Evolutionary conservation across 2,888 invertebrate species (phyloP).

Genomic region (Fissipunctia ypsillon): DNA sequence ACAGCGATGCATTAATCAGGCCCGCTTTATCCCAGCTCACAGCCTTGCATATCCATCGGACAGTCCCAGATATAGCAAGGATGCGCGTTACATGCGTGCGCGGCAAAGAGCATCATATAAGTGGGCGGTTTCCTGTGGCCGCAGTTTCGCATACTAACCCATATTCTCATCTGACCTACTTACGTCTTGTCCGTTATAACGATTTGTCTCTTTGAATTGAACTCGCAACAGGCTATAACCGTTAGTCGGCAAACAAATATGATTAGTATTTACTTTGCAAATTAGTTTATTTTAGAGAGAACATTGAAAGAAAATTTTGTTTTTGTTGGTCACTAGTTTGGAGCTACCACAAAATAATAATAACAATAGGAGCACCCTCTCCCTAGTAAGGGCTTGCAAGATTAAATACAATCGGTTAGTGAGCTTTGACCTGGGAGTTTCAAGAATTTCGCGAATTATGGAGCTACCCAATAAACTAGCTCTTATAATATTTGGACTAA

Average conservation of each 20-base stretch:
- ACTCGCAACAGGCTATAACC: neutral
- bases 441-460: neutral
- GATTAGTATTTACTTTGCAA: neutral
- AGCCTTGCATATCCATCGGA: neutral
- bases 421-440: conserved; percentile 6
- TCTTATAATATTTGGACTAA: neutral
- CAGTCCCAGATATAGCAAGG: neutral
- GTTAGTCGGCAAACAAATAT: conserved; percentile 9
- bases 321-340: neutral
- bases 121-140: conserved; percentile 1
- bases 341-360: neutral
- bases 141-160: conserved; percentile 18
- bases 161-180: conserved; percentile 37
- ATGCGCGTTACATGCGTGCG: conserved; percentile 23
- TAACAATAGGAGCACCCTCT: neutral
- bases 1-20: neutral
- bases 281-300: neutral
- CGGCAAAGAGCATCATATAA: too few relatives aligned
- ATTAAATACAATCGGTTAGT: neutral
- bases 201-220: neutral
- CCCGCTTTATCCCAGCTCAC: neutral
- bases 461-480: neutral
- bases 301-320: too few relatives aligned
- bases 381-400: neutral
- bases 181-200: conserved; percentile 1